phyloP scores from a whole-genome alignment of 2,113 vertebrate genomes.

The Caranx melampygus region DNA sequence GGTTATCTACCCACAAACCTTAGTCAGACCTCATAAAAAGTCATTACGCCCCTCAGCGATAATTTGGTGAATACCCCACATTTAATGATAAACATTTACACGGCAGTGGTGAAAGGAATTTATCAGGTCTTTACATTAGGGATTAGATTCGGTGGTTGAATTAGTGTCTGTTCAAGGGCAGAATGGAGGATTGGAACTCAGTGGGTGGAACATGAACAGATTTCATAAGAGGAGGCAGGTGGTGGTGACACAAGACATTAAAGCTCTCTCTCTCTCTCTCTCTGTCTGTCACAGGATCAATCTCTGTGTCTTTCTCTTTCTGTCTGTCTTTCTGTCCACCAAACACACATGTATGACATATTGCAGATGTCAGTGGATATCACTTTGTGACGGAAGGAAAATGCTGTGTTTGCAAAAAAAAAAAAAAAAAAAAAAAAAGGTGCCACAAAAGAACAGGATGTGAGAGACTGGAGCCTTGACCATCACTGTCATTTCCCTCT shows the following conservation, averaged over 20 bases:
- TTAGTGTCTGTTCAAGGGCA: conserved; percentile 72
- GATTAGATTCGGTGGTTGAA: conserved; percentile 70
- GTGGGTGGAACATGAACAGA: conserved; percentile 77
- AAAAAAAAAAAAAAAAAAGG: conserved; percentile 4
- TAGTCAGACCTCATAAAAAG: conserved; percentile 69
- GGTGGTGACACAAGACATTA: conserved; percentile 76
- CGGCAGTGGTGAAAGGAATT: conserved; percentile 60
- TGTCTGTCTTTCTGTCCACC: conserved; percentile 41
- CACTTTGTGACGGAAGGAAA: conserved; percentile 21
- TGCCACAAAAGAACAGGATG: conserved; percentile 19
- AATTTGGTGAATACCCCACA: conserved; percentile 60
- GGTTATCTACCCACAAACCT: conserved; percentile 70
- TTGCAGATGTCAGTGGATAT: conserved; percentile 36
- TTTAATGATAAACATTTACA: conserved; percentile 78
- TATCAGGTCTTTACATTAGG: conserved; percentile 68
- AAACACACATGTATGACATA: conserved; percentile 47
- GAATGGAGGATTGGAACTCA: conserved; percentile 66
- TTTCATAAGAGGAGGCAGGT: conserved; percentile 79
- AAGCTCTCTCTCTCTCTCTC: conserved; percentile 52
- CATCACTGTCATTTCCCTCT: conserved; percentile 29
- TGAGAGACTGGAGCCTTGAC: conserved; percentile 30
- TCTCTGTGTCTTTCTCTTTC: conserved; percentile 50
- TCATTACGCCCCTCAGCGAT: conserved; percentile 66
- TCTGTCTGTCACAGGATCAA: conserved; percentile 37
- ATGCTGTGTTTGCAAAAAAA: conserved; percentile 24